Conservation (phyloP, 2,113 vertebrate genomes). For the Saccopteryx leptura region DNA sequence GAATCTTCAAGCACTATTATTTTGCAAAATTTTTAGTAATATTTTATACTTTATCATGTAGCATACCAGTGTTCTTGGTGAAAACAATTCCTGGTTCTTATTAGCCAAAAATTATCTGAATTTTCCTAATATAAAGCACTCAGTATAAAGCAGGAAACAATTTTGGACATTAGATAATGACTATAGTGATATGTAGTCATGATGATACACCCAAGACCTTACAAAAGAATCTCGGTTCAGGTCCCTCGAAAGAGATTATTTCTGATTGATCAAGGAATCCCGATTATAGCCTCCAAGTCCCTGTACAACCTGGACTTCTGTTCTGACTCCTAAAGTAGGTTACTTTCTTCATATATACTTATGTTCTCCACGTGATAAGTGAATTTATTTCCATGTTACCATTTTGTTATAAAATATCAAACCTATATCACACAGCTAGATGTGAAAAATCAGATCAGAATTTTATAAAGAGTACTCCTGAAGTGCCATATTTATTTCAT, state of each 20-base stretch:
- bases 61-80: neutral
- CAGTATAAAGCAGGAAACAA: neutral
- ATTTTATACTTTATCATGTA: neutral
- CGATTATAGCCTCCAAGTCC: neutral
- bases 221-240: neutral
- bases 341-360: conserved; percentile 3
- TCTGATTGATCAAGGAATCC: neutral
- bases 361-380: neutral
- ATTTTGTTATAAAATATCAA: conserved; percentile 26
- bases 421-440: neutral
- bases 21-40: neutral
- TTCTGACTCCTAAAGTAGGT: neutral
- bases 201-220: neutral
- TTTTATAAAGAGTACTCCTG: conserved; percentile 19
- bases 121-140: neutral
- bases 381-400: conserved; percentile 20
- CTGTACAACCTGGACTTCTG: neutral
- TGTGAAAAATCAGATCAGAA: conserved; percentile 32
- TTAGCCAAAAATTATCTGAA: neutral
- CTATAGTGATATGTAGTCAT: neutral
- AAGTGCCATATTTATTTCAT: conserved; percentile 46
- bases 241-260: neutral
- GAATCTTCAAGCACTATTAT: neutral
- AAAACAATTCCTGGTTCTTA: neutral
- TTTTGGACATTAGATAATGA: neutral